phyloP scores from a whole-genome alignment of 2,797 vertebrate species.

The Sebastes trivittatus region DNA sequence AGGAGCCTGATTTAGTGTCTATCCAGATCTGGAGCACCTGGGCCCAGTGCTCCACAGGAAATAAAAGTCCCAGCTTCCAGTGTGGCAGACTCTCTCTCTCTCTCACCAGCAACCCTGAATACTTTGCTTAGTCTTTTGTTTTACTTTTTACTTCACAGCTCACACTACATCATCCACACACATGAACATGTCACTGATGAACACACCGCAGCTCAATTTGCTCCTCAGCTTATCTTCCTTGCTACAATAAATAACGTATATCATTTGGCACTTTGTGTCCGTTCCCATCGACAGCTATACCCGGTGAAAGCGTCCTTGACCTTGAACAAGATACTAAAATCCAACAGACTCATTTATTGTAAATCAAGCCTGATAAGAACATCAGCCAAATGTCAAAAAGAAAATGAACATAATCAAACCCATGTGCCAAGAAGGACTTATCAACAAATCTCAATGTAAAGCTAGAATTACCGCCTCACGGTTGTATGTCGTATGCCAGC shows the following conservation, averaged over 20 bases:
- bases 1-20: not conserved
- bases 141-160: not conserved
- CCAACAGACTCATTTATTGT: slow-evolving; percentile 16
- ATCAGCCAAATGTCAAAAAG: slow-evolving; percentile 29
- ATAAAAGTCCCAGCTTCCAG: not conserved
- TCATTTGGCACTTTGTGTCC: not conserved
- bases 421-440: slow-evolving; percentile 3
- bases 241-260: not conserved
- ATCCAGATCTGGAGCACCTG: not conserved
- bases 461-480: not conserved
- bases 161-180: not conserved
- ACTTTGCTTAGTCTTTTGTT: not conserved
- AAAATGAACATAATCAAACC: slow-evolving; percentile 43
- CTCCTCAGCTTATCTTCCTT: not conserved
- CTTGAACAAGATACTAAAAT: slow-evolving; percentile 33
- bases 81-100: too few species aligned
- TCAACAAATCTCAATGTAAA: not conserved
- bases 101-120: too few species aligned
- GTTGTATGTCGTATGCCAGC: not conserved
- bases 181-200: not conserved
- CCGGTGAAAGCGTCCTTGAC: slow-evolving; percentile 19
- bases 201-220: not conserved
- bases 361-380: slow-evolving; percentile 45
- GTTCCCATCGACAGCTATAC: not conserved
- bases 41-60: not conserved